Evolutionary conservation across 2,113 vertebrate genomes (phyloP), one percentile per base, ranked within the genome.

Genomic region (Scomber colias): DNA sequence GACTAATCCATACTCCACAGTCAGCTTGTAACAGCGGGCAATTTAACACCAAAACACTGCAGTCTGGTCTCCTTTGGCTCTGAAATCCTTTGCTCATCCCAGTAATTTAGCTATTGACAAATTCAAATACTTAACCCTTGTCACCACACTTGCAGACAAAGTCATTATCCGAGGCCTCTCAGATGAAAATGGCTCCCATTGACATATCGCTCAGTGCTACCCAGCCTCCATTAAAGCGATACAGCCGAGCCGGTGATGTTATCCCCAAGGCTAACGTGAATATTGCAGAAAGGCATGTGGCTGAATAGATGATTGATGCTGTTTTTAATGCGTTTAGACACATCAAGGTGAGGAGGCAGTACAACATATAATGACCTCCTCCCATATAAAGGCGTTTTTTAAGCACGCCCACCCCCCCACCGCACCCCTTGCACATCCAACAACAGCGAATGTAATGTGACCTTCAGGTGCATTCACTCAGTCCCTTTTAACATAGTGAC

Each of bases 1-100:
- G 72, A 83, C 86, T 86, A 81, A 88, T 82, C 81, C 65, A 50
- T 70, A 44, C 76, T 45, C 49, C 40, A 68, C 72, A 65, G 81
- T 48, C 46, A 50, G 67, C 66, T 68, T 61, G 67, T 63, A 45
- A 65, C 35, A 62, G 73, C 3, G 21, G 60, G 46, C 27, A 30
- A n/a, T 70, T 80, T 45, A 69, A 66, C 56, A 57, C 44, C 49
- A 24, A 64, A 87, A 78, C 35, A 16, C 50, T 3, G 6, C 53
- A 30, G 35, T 27, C 64, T 46, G 30, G 55, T 62, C 74, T 44
- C 5, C 54, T 73, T 45, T 27, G 55, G 16, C 77, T 70, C 57
- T 2, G 27, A 71, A 90, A 85, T 80, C 67, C 79, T 80, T 59
- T 7, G 57, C 81, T 49, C 63, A 44, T 77, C 53, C 30, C 48